These are phyloP conservation scores for Lepidurus couesii DNA, from an alignment of 1,140 invertebrate genomes.

Conservation along the genomic window DNA sequence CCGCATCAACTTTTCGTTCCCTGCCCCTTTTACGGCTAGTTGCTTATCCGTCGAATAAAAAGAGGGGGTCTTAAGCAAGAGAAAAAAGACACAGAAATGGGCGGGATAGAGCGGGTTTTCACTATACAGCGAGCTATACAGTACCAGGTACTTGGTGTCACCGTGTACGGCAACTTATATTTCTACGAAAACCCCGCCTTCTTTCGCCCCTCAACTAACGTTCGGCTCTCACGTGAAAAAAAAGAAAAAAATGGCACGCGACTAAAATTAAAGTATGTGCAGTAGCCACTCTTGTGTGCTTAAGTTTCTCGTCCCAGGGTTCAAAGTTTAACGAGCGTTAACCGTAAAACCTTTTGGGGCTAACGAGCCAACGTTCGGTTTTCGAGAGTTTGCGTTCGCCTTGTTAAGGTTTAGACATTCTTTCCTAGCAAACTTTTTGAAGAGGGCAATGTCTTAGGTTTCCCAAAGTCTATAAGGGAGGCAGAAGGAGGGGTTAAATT, in stretches of 20 bases:
- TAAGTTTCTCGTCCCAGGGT: background rate
- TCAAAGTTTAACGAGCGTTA: background rate
- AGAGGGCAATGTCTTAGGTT: background rate
- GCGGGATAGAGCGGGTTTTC: background rate
- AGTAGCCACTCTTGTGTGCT: background rate
- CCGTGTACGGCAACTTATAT: background rate
- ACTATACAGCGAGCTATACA: background rate
- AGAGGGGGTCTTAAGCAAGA: background rate
- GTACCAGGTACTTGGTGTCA: constrained; percentile 18
- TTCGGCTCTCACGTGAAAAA: background rate
- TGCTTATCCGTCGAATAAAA: no score
- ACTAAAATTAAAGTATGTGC: background rate
- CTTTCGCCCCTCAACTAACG: background rate
- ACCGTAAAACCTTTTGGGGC: background rate
- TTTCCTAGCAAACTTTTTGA: background rate
- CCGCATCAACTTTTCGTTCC: no score
- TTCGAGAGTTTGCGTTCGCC: background rate
- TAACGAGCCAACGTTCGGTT: background rate
- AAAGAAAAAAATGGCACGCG: background rate
- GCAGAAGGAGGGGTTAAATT: background rate
- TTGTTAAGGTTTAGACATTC: constrained; percentile 12
- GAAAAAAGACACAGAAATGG: background rate
- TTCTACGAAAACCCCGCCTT: background rate
- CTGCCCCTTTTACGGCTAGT: no score
- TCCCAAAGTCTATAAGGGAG: background rate